phyloP scores from a whole-genome alignment of 2,113 vertebrate species.

The Macrotus californicus region DNA sequence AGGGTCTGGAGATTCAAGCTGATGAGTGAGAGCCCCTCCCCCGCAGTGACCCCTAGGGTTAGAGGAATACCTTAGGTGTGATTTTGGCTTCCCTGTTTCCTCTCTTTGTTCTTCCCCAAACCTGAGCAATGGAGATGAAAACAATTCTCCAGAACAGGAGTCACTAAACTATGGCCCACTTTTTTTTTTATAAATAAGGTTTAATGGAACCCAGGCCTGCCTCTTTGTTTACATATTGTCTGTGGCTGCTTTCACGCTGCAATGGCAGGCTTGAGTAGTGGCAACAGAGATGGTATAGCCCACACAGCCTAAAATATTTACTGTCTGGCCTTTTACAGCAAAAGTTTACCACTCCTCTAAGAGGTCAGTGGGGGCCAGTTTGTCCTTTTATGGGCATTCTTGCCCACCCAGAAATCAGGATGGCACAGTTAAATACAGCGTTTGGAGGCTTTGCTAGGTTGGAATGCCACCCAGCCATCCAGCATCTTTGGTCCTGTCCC shows the following conservation, averaged over 20 bases:
- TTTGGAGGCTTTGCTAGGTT: not conserved
- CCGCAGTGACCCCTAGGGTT: not conserved
- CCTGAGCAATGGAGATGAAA: not conserved
- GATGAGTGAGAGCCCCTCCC: too few relatives aligned
- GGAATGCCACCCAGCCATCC: not conserved
- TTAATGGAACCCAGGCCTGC: not conserved
- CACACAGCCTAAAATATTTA: not conserved
- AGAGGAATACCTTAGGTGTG: not conserved
- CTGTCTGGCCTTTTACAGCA: not conserved
- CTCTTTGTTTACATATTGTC: not conserved
- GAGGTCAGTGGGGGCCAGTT: not conserved
- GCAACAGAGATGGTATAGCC: not conserved
- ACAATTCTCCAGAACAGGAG: not conserved
- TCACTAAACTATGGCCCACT: not conserved
- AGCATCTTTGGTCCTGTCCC: not conserved
- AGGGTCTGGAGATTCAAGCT: not conserved
- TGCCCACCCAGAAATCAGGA: constrained; percentile 11
- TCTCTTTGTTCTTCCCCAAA: not conserved
- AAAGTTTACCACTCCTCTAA: not conserved
- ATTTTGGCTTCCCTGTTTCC: not conserved
- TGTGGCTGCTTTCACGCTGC: not conserved
- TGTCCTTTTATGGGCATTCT: constrained; percentile 13
- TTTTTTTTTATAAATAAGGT: not conserved
- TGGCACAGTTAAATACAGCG: not conserved
- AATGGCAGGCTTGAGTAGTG: not conserved